phyloP scores from a whole-genome alignment of 2,888 invertebrate species.

The Tetrapedia diversipes region DNA sequence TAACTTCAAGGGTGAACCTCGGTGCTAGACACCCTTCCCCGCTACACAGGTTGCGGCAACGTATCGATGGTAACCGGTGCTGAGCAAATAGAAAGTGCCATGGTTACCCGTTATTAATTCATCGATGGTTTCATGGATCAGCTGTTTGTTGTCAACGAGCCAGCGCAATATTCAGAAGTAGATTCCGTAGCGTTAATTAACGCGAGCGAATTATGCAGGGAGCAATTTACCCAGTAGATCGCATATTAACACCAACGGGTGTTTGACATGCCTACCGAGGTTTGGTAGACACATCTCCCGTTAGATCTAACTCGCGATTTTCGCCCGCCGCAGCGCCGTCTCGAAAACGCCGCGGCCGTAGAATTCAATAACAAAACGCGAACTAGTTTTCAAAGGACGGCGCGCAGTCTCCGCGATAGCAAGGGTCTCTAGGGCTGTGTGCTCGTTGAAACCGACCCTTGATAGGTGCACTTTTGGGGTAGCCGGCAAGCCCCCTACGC shows the following conservation, averaged over 20 bases:
- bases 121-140: not conserved
- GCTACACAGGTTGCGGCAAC: not conserved
- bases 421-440: conserved; percentile 60
- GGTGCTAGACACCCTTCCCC: conserved; percentile 33
- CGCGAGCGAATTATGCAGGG: not conserved
- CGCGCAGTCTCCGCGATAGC: conserved; percentile 54
- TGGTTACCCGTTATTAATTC: conserved; percentile 2
- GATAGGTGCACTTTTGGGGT: conserved; percentile 74
- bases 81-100: not conserved
- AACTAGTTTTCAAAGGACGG: conserved; percentile 63
- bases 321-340: conserved; percentile 17
- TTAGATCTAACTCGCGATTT: conserved; percentile 21
- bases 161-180: conserved; percentile 5
- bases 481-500: conserved; percentile 64
- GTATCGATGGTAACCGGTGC: not conserved
- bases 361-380: conserved; percentile 58
- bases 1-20: conserved; percentile 32
- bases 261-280: too few relatives aligned
- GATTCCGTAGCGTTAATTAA: too few relatives aligned
- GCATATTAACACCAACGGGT: conserved; percentile 7
- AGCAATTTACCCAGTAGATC: not conserved
- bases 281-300: too few relatives aligned
- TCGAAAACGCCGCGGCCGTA: conserved; percentile 46
- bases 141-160: not conserved
- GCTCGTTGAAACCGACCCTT: conserved; percentile 67